Evolutionary conservation across 2,797 vertebrate species (phyloP).

Genomic region (Premnoplex brunnescens): DNA sequence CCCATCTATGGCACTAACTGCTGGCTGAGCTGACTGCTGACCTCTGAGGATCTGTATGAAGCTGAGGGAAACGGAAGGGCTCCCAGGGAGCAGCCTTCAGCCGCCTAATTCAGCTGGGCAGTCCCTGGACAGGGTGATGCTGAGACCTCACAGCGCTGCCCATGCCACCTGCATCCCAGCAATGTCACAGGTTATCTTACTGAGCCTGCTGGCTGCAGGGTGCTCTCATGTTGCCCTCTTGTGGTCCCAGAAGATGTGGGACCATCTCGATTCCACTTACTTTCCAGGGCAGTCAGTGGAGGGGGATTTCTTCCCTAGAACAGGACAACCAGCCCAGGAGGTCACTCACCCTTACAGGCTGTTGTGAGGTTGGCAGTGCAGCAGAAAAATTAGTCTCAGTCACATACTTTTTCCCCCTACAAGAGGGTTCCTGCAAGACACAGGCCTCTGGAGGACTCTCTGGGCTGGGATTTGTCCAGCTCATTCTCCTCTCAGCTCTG

Average conservation of each 20-base stretch:
- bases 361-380: not conserved
- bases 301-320: not conserved
- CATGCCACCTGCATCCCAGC: not conserved
- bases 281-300: not conserved
- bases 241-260: slow-evolving; percentile 8
- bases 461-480: not conserved
- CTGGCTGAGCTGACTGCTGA: not conserved
- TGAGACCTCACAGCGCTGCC: not conserved
- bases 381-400: not conserved
- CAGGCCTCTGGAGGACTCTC: not conserved
- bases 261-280: not conserved
- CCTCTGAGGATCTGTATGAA: not conserved
- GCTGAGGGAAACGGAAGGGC: not conserved
- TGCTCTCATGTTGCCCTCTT: slow-evolving; percentile 58
- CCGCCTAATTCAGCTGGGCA: not conserved
- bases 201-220: not conserved
- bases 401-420: not conserved
- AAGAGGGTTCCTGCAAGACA: not conserved
- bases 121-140: not conserved
- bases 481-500: not conserved
- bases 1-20: rapidly evolving
- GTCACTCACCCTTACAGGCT: not conserved
- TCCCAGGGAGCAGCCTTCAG: not conserved
- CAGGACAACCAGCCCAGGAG: not conserved
- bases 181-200: not conserved